These are phyloP conservation scores for Palythoa heliodiscus DNA, from an alignment of 92 coral and sea anemone genomes.

Conservation along the genomic window DNA sequence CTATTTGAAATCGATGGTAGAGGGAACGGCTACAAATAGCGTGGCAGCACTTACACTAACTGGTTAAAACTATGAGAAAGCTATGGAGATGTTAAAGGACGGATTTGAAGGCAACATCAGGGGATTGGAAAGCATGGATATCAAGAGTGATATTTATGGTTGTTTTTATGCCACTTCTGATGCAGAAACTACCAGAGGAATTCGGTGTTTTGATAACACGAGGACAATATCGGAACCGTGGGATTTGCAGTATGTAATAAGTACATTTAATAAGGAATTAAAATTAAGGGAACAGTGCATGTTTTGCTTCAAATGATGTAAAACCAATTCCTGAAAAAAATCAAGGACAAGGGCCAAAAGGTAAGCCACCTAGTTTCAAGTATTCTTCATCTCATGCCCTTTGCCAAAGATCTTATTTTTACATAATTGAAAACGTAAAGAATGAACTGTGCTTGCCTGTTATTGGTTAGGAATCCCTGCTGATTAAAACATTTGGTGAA, in stretches of 20 bases:
- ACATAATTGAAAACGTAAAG: not conserved
- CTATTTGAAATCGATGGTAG: not conserved
- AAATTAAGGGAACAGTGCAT: conserved; percentile 9
- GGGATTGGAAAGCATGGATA: not conserved
- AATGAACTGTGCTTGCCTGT: not conserved
- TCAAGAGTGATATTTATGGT: not conserved
- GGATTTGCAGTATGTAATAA: not conserved
- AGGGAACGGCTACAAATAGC: not conserved
- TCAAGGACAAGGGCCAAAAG: not conserved
- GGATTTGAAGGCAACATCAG: not conserved
- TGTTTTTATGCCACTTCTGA: not conserved
- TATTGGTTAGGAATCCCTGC: not conserved
- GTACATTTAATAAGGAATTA: not conserved
- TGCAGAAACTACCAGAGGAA: not conserved
- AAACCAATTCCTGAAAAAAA: too few relatives aligned
- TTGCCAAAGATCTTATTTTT: not conserved
- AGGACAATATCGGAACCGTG: not conserved
- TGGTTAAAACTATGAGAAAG: not conserved
- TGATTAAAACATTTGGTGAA: not conserved
- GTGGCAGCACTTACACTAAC: not conserved
- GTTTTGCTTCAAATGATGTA: not conserved
- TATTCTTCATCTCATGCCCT: not conserved
- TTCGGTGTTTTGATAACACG: too few relatives aligned
- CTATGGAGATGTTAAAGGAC: conserved; percentile 1
- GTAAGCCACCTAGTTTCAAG: not conserved